phyloP scores from a whole-genome alignment of 2,888 invertebrate species.

The Coleophora deauratella region DNA sequence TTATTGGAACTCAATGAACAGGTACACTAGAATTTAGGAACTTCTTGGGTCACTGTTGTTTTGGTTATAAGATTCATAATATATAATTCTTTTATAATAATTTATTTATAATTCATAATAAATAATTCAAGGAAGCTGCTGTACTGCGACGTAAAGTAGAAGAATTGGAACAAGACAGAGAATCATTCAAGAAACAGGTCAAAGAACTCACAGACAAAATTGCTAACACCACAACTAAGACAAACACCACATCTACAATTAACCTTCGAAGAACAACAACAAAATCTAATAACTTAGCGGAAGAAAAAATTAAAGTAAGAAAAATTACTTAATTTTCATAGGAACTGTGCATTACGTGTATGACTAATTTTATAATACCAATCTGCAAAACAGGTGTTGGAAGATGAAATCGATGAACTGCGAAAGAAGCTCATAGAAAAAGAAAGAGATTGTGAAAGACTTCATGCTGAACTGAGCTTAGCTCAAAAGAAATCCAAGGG shows the following conservation, averaged over 20 bases:
- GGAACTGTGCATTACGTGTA: not conserved
- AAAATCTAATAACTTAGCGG: slow-evolving; percentile 71
- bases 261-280: slow-evolving; percentile 40
- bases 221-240: slow-evolving; percentile 53
- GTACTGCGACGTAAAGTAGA: slow-evolving; percentile 88
- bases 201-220: slow-evolving; percentile 85
- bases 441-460: slow-evolving; percentile 84
- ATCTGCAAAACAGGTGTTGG: slow-evolving; percentile 65
- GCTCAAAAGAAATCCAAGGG: slow-evolving; percentile 77
- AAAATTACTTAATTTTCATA: not conserved
- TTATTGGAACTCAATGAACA: slow-evolving; percentile 92
- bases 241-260: slow-evolving; percentile 38
- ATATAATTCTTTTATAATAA: not conserved
- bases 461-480: slow-evolving; percentile 81
- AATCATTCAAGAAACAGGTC: slow-evolving; percentile 81
- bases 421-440: slow-evolving; percentile 86
- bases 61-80: not conserved
- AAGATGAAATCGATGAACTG: slow-evolving; percentile 82
- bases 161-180: slow-evolving; percentile 86
- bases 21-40: slow-evolving; percentile 35
- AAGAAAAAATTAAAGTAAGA: slow-evolving; percentile 78
- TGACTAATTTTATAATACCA: not conserved
- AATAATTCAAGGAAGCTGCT: slow-evolving; percentile 78
- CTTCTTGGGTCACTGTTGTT: too few species aligned
- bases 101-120: not conserved